These are phyloP conservation scores for Agrotis ipsilon DNA, from an alignment of 2,888 invertebrate genomes.

Conservation along the genomic window DNA sequence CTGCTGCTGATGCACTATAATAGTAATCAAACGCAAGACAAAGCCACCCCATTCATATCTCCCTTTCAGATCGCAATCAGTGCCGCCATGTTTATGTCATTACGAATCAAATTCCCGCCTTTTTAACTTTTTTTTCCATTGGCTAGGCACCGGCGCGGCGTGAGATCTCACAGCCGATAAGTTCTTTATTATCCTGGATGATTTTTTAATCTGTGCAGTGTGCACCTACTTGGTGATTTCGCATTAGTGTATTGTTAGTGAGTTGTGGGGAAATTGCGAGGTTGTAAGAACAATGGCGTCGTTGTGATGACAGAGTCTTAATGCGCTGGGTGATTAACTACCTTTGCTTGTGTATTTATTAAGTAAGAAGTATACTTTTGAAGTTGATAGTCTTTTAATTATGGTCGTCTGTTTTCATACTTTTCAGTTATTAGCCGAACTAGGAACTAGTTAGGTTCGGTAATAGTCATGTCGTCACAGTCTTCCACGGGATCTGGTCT, in stretches of 20 bases:
- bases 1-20: slow-evolving; percentile 51
- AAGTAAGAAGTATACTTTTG: slow-evolving; percentile 19
- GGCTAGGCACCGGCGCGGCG: slow-evolving; percentile 85
- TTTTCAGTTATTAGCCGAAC: slow-evolving; percentile 69
- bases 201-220: slow-evolving; percentile 86
- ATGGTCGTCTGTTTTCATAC: slow-evolving; percentile 19
- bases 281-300: slow-evolving; percentile 63
- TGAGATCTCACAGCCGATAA: slow-evolving; percentile 89
- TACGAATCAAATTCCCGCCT: slow-evolving; percentile 90
- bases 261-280: slow-evolving; percentile 68
- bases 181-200: slow-evolving; percentile 89
- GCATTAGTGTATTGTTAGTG: slow-evolving; percentile 80
- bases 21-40: slow-evolving; percentile 84
- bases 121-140: slow-evolving; percentile 81
- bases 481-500: no score
- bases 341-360: slow-evolving; percentile 26
- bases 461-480: no score
- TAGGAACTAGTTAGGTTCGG: slow-evolving; percentile 2
- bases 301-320: slow-evolving; percentile 59
- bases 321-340: slow-evolving; percentile 59
- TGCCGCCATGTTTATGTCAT: slow-evolving; percentile 88
- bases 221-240: slow-evolving; percentile 81
- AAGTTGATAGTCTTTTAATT: slow-evolving; percentile 49
- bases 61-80: slow-evolving; percentile 88
- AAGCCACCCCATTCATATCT: slow-evolving; percentile 87